These are phyloP conservation scores for Zaprionus tsacasi DNA, from an alignment of 1,140 invertebrate genomes.

Conservation along the genomic window DNA sequence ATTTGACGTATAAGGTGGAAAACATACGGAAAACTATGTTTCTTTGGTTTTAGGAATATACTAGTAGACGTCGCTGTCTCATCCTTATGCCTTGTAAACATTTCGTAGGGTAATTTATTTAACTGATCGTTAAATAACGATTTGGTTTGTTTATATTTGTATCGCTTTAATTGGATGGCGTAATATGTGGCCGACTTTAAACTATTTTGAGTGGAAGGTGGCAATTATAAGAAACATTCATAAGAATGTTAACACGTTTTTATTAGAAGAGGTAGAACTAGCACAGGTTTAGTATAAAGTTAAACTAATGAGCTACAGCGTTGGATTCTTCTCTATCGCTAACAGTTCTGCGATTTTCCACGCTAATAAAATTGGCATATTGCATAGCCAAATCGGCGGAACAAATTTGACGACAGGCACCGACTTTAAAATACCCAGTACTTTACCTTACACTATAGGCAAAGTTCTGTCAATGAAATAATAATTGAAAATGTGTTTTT, in stretches of 20 bases:
- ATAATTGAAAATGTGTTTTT: too few relatives aligned
- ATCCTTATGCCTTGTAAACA: conserved; percentile 9
- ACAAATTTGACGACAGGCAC: conserved; percentile 19
- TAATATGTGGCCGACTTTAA: background rate
- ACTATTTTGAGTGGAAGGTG: background rate
- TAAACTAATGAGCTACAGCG: conserved; percentile 8
- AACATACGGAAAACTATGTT: too few relatives aligned
- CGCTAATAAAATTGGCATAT: conserved; percentile 22
- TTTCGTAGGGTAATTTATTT: background rate
- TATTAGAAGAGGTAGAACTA: background rate
- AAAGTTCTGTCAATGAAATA: too few relatives aligned
- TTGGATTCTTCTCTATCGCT: background rate
- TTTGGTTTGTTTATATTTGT: background rate
- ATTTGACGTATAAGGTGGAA: conserved; percentile 23
- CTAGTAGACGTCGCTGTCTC: background rate
- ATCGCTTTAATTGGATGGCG: background rate
- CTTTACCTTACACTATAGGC: too few relatives aligned
- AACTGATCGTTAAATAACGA: background rate
- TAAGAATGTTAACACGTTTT: background rate
- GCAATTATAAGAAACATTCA: background rate
- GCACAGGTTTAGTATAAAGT: background rate
- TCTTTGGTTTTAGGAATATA: conserved; percentile 8
- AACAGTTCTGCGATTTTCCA: conserved; percentile 9
- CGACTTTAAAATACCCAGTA: conserved; percentile 13
- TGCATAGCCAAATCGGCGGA: background rate